Evolutionary conservation across 2,797 vertebrate species (phyloP).

Genomic region (Cuculus canorus): DNA sequence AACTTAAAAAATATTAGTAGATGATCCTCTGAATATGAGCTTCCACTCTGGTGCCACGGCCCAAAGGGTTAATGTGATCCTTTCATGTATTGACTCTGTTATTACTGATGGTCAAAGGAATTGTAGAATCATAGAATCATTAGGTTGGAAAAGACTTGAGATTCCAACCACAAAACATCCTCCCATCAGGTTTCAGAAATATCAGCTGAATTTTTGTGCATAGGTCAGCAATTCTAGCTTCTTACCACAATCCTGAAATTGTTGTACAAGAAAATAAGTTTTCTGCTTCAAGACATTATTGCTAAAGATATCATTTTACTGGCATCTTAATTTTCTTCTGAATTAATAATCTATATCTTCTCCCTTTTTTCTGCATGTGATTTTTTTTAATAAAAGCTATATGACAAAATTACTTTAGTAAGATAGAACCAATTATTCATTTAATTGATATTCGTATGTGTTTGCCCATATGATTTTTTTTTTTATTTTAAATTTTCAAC

Average conservation of each 20-base stretch:
- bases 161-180: neutral
- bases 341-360: neutral
- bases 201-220: neutral
- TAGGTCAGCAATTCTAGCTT: neutral
- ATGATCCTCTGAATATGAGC: neutral
- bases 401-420: neutral
- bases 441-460: neutral
- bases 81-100: neutral
- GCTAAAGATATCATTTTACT: neutral
- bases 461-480: neutral
- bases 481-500: neutral
- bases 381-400: neutral
- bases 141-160: too few species aligned
- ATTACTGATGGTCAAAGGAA: neutral
- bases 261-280: neutral
- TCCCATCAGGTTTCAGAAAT: neutral
- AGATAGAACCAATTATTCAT: neutral
- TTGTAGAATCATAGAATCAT: too few species aligned
- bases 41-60: rapidly evolving
- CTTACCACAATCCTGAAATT: neutral
- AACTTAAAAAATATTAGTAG: neutral
- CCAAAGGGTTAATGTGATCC: neutral
- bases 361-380: neutral
- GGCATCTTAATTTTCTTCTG: neutral
- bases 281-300: neutral